These are phyloP conservation scores for Dicroscelio sp. DNA, from an alignment of 2,888 invertebrate genomes.

Conservation along the genomic window DNA sequence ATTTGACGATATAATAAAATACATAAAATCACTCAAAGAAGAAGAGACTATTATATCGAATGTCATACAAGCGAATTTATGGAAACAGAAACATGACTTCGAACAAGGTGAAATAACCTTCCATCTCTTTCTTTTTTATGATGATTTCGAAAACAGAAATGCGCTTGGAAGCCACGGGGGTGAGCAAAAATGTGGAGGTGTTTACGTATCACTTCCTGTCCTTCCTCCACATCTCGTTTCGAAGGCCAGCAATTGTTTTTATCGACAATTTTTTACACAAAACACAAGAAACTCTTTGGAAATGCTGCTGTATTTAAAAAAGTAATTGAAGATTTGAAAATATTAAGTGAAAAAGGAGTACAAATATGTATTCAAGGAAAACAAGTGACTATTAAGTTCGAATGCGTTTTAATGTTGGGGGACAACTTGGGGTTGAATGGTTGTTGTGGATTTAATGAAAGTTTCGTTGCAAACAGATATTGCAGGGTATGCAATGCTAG, in stretches of 20 bases:
- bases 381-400: slow-evolving; percentile 51
- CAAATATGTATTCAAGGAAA: slow-evolving; percentile 6
- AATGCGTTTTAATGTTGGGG: slow-evolving; percentile 55
- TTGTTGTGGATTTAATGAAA: slow-evolving; percentile 60
- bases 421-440: slow-evolving; percentile 70
- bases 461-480: slow-evolving; percentile 56
- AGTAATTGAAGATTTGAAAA: slow-evolving; percentile 48
- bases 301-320: slow-evolving; percentile 51
- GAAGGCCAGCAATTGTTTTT: slow-evolving; percentile 44
- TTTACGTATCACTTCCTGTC: slow-evolving; percentile 24
- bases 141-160: too few relatives aligned
- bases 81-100: too few relatives aligned
- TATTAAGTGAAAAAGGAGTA: slow-evolving; percentile 53
- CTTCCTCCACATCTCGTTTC: slow-evolving; percentile 51
- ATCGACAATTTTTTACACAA: slow-evolving; percentile 40
- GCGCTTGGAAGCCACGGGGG: too few relatives aligned
- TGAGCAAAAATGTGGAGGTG: too few relatives aligned
- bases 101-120: too few relatives aligned
- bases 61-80: too few relatives aligned
- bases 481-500: slow-evolving; percentile 65
- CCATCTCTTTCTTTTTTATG: too few relatives aligned
- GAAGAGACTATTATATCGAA: too few relatives aligned
- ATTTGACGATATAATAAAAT: too few relatives aligned
- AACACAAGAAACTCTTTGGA: slow-evolving; percentile 53
- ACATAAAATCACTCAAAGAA: too few relatives aligned